A percentile compares a stretch with the other conserved stretches of the same genome.
Evolutionary conservation across 2,888 invertebrate species (phyloP).

Genomic region (Caenorhabditis sp.): DNA sequence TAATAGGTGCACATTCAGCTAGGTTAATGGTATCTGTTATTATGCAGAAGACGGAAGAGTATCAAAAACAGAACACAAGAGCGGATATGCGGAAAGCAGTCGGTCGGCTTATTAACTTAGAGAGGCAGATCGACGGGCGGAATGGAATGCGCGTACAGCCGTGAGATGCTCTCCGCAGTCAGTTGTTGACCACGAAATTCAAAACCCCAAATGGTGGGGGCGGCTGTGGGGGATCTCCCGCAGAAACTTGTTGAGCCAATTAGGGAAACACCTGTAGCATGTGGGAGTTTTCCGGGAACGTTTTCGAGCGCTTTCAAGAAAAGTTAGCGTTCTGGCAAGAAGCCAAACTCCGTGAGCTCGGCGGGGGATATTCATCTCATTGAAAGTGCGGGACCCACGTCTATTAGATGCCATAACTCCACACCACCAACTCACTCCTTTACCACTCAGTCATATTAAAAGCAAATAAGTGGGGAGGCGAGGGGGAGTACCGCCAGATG

Average conservation of each 20-base stretch:
- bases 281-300: too few relatives aligned
- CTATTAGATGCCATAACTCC: constrained; percentile 24
- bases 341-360: not conserved
- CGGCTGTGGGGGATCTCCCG: not conserved
- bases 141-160: constrained; percentile 7
- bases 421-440: too few relatives aligned
- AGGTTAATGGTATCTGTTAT: constrained; percentile 23
- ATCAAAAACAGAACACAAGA: constrained; percentile 6
- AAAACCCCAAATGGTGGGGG: constrained; percentile 31
- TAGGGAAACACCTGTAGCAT: constrained; percentile 36
- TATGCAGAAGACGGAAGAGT: constrained; percentile 2
- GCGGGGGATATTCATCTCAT: constrained; percentile 2
- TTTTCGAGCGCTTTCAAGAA: too few relatives aligned
- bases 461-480: constrained; percentile 26
- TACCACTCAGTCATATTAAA: constrained; percentile 40
- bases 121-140: constrained; percentile 1
- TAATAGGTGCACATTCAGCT: constrained; percentile 52
- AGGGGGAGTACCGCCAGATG: constrained; percentile 19
- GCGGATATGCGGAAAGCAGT: constrained; percentile 6
- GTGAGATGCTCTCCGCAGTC: constrained; percentile 13
- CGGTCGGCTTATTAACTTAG: constrained; percentile 21
- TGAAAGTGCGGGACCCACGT: not conserved
- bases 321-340: too few relatives aligned
- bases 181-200: constrained; percentile 35
- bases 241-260: not conserved